phyloP scores from a whole-genome alignment of 2,888 invertebrate species.

The Tetranychus piercei region DNA sequence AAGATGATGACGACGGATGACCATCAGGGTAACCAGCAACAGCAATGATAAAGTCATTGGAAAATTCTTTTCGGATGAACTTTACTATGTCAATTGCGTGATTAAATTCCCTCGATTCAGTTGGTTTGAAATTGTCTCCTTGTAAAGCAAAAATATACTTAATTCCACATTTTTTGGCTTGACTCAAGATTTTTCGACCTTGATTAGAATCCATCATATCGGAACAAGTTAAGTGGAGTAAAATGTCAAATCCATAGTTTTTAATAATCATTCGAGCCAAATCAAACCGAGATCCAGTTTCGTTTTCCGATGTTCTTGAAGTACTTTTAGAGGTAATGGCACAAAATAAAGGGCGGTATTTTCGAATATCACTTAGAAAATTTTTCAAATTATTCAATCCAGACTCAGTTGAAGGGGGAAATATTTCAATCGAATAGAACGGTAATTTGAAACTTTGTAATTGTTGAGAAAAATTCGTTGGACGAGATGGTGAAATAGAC shows the following conservation, averaged over 20 bases:
- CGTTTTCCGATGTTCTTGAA: constrained; percentile 39
- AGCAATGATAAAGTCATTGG: constrained; percentile 53
- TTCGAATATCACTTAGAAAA: neutral
- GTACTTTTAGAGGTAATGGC: constrained; percentile 39
- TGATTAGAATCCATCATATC: constrained; percentile 33
- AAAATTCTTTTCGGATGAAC: constrained; percentile 45
- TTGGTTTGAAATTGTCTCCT: constrained; percentile 43
- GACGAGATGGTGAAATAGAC: neutral
- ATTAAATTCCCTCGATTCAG: constrained; percentile 34
- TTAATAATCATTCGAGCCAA: constrained; percentile 40
- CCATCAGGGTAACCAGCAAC: constrained; percentile 52
- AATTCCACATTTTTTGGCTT: constrained; percentile 44
- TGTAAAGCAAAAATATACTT: constrained; percentile 50
- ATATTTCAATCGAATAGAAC: neutral
- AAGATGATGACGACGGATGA: constrained; percentile 44
- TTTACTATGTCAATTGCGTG: constrained; percentile 48
- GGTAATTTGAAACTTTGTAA: neutral
- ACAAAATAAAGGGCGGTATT: neutral
- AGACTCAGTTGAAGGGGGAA: neutral
- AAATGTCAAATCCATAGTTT: constrained; percentile 41
- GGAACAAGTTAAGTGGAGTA: constrained; percentile 42
- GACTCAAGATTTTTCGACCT: constrained; percentile 37
- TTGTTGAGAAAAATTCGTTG: neutral
- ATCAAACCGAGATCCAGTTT: constrained; percentile 29
- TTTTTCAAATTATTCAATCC: neutral